A percentile compares a stretch with the other conserved stretches of the same genome.
Conservation (phyloP, 1,140 invertebrate species). For the Pseudomyrmex pallidus region DNA sequence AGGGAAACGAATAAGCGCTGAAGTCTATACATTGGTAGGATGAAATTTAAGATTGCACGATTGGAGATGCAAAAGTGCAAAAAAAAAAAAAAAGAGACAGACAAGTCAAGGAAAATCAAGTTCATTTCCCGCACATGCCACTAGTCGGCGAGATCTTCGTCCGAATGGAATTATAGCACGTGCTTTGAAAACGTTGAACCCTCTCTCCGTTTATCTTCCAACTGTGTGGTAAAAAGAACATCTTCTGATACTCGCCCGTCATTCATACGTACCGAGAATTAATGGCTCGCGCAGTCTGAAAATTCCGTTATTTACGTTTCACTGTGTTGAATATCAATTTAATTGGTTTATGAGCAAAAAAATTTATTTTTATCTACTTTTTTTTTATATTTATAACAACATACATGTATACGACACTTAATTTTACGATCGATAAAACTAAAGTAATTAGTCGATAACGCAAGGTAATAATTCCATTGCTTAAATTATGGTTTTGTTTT, state of each 20-base stretch:
- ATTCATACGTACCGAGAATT: conserved; percentile 78
- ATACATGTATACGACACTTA: not conserved
- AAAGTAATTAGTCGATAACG: not conserved
- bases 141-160: conserved; percentile 44
- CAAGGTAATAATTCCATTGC: too few relatives aligned
- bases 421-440: not conserved
- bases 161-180: conserved; percentile 65
- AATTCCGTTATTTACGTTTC: conserved; percentile 59
- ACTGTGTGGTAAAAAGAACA: conserved; percentile 70
- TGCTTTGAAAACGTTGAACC: conserved; percentile 77
- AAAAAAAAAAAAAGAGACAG: conserved; percentile 28
- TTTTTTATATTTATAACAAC: not conserved
- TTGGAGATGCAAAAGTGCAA: conserved; percentile 12
- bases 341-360: conserved; percentile 41
- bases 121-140: conserved; percentile 59
- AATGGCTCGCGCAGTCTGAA: conserved; percentile 68
- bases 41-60: conserved; percentile 23
- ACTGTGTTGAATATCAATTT: conserved; percentile 19
- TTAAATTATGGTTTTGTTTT: too few relatives aligned
- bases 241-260: conserved; percentile 78
- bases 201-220: conserved; percentile 78
- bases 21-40: not conserved
- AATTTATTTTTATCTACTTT: not conserved
- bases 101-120: conserved; percentile 62
- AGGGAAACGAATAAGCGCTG: not conserved